phyloP scores from a whole-genome alignment of 1,140 invertebrate genomes.

The Drosophila teissieri region DNA sequence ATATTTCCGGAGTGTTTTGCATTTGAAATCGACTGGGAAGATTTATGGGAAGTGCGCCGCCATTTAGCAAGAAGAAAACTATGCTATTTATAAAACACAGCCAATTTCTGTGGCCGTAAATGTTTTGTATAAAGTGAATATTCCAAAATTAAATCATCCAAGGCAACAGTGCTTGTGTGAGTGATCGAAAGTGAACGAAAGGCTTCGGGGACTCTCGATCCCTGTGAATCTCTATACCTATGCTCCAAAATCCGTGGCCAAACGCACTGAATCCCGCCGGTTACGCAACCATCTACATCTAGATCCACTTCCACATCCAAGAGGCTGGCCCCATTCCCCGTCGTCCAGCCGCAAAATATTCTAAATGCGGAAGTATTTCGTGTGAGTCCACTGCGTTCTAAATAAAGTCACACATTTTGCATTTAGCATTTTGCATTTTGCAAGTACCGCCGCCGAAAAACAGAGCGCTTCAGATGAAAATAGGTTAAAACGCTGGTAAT shows the following conservation, averaged over 20 bases:
- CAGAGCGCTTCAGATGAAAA: conserved; percentile 35
- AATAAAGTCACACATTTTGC: conserved; percentile 53
- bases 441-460: conserved; percentile 31
- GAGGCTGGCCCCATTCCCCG: conserved; percentile 57
- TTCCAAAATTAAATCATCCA: conserved; percentile 48
- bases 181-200: conserved; percentile 8
- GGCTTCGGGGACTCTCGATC: background rate
- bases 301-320: conserved; percentile 32
- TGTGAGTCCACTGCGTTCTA: conserved; percentile 60
- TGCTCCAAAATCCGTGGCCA: background rate
- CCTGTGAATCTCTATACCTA: background rate
- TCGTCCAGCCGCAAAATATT: conserved; percentile 72
- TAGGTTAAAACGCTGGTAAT: conserved; percentile 76
- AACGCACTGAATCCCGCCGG: conserved; percentile 25
- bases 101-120: conserved; percentile 74
- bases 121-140: conserved; percentile 57
- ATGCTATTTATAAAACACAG: conserved; percentile 84
- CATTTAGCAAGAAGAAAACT: conserved; percentile 66
- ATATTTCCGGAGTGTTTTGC: conserved; percentile 44
- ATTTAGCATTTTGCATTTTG: too few relatives aligned
- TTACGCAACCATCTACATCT: conserved; percentile 64
- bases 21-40: conserved; percentile 49
- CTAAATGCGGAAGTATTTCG: conserved; percentile 78
- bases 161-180: conserved; percentile 15
- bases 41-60: conserved; percentile 67